Percentiles rank a stretch among this genome's conserved stretches.
phyloP scores from a whole-genome alignment of 2,888 invertebrate species.

The Arctia plantaginis region DNA sequence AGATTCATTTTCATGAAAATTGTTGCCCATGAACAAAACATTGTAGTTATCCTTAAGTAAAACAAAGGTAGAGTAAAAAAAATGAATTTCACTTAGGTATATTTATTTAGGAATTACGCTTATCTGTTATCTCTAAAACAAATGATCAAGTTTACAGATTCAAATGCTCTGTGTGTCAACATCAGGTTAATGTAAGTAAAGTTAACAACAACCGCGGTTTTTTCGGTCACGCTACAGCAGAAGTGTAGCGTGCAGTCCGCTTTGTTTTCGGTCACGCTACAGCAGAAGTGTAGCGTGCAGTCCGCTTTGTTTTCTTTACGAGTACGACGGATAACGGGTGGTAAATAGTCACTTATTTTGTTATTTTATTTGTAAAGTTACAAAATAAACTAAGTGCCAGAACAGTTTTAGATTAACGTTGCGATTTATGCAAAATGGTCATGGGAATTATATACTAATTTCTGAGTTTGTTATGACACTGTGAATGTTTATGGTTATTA shows the following conservation, averaged over 20 bases:
- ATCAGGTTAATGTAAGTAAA: conserved; percentile 54
- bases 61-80: too few species aligned
- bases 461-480: conserved; percentile 23
- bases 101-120: not conserved
- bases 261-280: too few species aligned
- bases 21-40: too few species aligned
- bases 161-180: conserved; percentile 42
- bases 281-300: conserved; percentile 54
- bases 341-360: conserved; percentile 54
- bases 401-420: conserved; percentile 27
- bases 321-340: conserved; percentile 54
- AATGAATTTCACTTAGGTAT: too few species aligned
- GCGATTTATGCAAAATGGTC: conserved; percentile 15
- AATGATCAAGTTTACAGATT: conserved; percentile 36
- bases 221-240: conserved; percentile 58
- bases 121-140: conserved; percentile 33
- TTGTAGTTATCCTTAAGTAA: too few species aligned
- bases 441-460: conserved; percentile 23
- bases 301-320: conserved; percentile 59
- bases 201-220: conserved; percentile 56
- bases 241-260: conserved; percentile 56
- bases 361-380: conserved; percentile 50
- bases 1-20: too few species aligned
- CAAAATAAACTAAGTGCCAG: conserved; percentile 49
- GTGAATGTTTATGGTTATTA: conserved; percentile 22